phyloP scores from a whole-genome alignment of 1,140 invertebrate genomes.

The Drosophila kanapiae region DNA sequence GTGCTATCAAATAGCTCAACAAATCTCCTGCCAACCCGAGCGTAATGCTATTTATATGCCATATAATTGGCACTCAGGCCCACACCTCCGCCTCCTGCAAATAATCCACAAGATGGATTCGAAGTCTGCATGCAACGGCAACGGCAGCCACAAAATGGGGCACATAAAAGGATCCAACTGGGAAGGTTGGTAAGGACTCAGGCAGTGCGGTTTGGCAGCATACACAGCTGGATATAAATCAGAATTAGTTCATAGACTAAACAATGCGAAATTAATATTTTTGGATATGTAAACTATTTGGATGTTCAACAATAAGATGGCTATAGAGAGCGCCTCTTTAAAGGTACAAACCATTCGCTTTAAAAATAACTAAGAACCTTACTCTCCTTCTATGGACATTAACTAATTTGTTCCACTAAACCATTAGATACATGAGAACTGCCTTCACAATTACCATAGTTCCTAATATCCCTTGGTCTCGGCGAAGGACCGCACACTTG shows the following conservation, averaged over 20 bases:
- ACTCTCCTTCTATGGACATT: background rate
- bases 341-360: background rate
- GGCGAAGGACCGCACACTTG: slow-evolving; percentile 18
- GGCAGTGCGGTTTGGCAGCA: background rate
- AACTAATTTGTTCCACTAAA: slow-evolving; percentile 34
- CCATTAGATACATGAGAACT: slow-evolving; percentile 8
- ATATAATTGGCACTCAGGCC: slow-evolving; percentile 45
- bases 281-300: slow-evolving; percentile 17
- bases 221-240: slow-evolving; percentile 62
- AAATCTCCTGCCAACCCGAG: slow-evolving; percentile 38
- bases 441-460: slow-evolving; percentile 47
- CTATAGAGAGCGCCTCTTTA: background rate
- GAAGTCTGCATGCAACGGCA: slow-evolving; percentile 44
- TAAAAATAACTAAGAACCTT: background rate
- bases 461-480: slow-evolving; percentile 29
- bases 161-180: slow-evolving; percentile 17
- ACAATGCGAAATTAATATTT: slow-evolving; percentile 60
- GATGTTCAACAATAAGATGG: background rate
- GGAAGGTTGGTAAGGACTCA: background rate
- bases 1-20: slow-evolving; percentile 46
- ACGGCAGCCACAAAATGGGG: slow-evolving; percentile 37
- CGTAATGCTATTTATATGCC: slow-evolving; percentile 54
- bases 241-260: slow-evolving; percentile 45
- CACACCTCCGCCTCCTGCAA: background rate
- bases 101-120: slow-evolving; percentile 38